These are phyloP conservation scores for Brenthis daphne DNA, from an alignment of 2,888 invertebrate genomes.

Conservation along the genomic window DNA sequence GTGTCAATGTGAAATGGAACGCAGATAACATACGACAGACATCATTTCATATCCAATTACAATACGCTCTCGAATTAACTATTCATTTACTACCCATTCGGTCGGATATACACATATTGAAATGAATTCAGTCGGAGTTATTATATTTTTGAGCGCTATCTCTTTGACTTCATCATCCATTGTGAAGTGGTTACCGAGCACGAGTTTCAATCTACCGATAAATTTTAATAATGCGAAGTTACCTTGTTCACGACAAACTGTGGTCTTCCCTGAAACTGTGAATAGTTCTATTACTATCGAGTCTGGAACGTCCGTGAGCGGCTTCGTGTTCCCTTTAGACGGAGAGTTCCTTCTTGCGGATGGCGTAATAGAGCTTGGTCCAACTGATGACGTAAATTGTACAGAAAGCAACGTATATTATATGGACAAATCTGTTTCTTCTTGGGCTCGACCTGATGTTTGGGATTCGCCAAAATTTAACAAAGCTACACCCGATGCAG, in stretches of 20 bases:
- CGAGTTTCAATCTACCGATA: slow-evolving; percentile 61
- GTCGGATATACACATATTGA: slow-evolving; percentile 33
- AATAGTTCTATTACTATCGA: slow-evolving; percentile 54
- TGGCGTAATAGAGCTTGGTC: slow-evolving; percentile 57
- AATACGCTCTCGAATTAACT: slow-evolving; percentile 48
- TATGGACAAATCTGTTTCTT: slow-evolving; percentile 53
- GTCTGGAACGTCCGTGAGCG: slow-evolving; percentile 52
- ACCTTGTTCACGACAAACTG: slow-evolving; percentile 69
- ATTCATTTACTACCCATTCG: slow-evolving; percentile 51
- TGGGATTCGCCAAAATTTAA: slow-evolving; percentile 71
- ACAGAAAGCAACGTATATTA: slow-evolving; percentile 57
- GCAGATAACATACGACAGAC: slow-evolving; percentile 61
- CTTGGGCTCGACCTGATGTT: slow-evolving; percentile 68
- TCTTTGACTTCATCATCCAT: slow-evolving; percentile 49
- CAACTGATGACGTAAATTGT: slow-evolving; percentile 51
- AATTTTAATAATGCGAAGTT: slow-evolving; percentile 63
- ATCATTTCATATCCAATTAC: slow-evolving; percentile 65
- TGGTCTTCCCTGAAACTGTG: slow-evolving; percentile 63
- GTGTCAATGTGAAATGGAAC: slow-evolving; percentile 51
- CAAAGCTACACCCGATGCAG: slow-evolving; percentile 75
- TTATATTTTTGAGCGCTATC: slow-evolving; percentile 42
- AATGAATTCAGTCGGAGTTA: slow-evolving; percentile 33
- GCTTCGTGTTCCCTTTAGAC: slow-evolving; percentile 64
- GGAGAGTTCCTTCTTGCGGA: slow-evolving; percentile 65
- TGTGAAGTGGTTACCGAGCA: slow-evolving; percentile 68